Conservation (phyloP, 2,113 vertebrate species). For the Oryzias melastigma region DNA sequence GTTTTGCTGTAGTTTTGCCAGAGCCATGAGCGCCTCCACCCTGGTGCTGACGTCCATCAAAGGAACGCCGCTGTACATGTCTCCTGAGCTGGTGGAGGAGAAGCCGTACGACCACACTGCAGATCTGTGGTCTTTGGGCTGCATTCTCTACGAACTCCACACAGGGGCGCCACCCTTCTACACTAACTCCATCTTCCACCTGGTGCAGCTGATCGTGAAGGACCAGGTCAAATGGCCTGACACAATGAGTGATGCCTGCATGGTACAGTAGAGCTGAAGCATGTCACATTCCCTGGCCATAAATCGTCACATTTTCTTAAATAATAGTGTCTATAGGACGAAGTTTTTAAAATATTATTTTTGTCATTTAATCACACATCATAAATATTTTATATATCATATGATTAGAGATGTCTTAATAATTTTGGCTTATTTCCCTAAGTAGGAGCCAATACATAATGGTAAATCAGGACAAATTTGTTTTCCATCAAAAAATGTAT, state of each 20-base stretch:
- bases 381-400: too few species aligned
- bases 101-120: constrained; percentile 92
- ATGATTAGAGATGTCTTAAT: too few species aligned
- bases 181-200: constrained; percentile 92
- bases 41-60: constrained; percentile 96
- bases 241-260: constrained; percentile 84
- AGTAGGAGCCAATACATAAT: too few species aligned
- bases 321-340: neutral
- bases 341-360: neutral
- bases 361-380: too few species aligned
- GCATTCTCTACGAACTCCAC: constrained; percentile 94
- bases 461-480: too few species aligned
- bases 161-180: constrained; percentile 94
- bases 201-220: constrained; percentile 89
- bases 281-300: neutral
- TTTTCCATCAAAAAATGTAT: too few species aligned
- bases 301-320: neutral
- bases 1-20: constrained; percentile 83
- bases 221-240: constrained; percentile 88
- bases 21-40: constrained; percentile 94
- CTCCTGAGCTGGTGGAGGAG: constrained; percentile 93
- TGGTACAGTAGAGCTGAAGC: constrained; percentile 69
- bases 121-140: constrained; percentile 95
- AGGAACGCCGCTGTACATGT: constrained; percentile 97
- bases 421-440: too few species aligned